Percentiles rank a stretch among this genome's conserved stretches.
These are phyloP conservation scores for Poeciliopsis occidentalis DNA, from an alignment of 2,113 vertebrate species.

Conservation along the genomic window DNA sequence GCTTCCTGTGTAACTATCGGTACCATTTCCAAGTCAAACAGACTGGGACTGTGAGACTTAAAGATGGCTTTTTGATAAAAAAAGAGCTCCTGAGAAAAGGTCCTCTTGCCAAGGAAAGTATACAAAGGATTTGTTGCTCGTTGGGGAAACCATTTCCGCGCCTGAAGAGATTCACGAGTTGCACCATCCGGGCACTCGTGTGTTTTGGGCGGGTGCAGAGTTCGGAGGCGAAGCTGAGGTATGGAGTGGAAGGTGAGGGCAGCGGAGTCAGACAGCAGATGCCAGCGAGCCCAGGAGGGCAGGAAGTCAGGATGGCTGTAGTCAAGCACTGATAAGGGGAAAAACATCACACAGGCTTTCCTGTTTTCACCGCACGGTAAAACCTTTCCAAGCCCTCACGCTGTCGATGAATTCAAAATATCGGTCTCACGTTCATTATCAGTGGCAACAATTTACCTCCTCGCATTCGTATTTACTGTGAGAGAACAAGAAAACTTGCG, in stretches of 20 bases:
- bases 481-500: neutral
- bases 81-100: slow-evolving; percentile 49
- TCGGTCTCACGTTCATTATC: slow-evolving; percentile 15
- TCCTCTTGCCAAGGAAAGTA: slow-evolving; percentile 36
- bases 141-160: slow-evolving; percentile 43
- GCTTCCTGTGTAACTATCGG: slow-evolving; percentile 39
- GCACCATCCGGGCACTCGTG: neutral
- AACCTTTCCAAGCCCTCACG: slow-evolving; percentile 36
- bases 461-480: slow-evolving; percentile 25
- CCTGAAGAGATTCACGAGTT: slow-evolving; percentile 23
- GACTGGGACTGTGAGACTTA: neutral
- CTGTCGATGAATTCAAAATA: neutral
- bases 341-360: slow-evolving; percentile 73
- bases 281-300: slow-evolving; percentile 52
- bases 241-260: slow-evolving; percentile 63
- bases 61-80: slow-evolving; percentile 35
- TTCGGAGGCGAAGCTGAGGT: slow-evolving; percentile 18
- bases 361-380: slow-evolving; percentile 75
- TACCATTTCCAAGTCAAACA: slow-evolving; percentile 50
- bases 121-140: slow-evolving; percentile 44
- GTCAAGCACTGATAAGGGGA: slow-evolving; percentile 78
- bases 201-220: slow-evolving; percentile 10
- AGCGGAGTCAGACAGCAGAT: slow-evolving; percentile 79
- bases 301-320: slow-evolving; percentile 77
- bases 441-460: neutral